Evolutionary conservation across 2,113 vertebrate species (phyloP).

Genomic region (Reinhardtius hippoglossoides): DNA sequence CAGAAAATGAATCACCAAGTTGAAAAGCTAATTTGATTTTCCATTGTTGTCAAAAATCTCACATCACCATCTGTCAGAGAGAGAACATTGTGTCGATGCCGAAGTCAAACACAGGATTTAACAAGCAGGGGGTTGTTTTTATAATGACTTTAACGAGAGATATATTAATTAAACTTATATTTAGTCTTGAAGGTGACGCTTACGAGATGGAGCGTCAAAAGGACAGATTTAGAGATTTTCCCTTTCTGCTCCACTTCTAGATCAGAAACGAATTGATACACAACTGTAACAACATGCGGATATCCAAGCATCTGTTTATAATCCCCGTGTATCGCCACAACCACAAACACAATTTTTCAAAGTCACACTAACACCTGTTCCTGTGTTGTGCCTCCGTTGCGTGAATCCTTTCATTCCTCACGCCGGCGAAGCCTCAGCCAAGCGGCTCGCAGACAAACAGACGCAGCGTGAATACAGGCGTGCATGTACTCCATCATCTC

Average conservation of each 20-base stretch:
- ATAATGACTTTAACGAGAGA: too few relatives aligned
- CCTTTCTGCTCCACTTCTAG: background rate
- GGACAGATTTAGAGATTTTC: background rate
- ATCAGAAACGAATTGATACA: background rate
- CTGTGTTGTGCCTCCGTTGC: slow-evolving; percentile 1
- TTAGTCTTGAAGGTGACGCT: too few relatives aligned
- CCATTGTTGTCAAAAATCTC: too few relatives aligned
- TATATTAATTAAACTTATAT: too few relatives aligned
- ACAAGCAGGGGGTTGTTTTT: too few relatives aligned
- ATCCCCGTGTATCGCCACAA: background rate
- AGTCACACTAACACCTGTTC: slow-evolving; percentile 13
- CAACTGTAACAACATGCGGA: background rate
- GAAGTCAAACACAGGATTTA: too few relatives aligned
- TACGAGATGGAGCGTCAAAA: background rate
- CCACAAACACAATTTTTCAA: background rate
- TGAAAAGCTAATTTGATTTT: too few relatives aligned
- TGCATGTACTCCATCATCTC: slow-evolving; percentile 4
- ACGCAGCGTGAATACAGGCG: slow-evolving; percentile 3
- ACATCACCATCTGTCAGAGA: too few relatives aligned
- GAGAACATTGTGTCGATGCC: too few relatives aligned
- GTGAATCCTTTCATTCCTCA: slow-evolving; percentile 18
- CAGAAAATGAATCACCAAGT: too few relatives aligned
- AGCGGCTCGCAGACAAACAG: background rate
- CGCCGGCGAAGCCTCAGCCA: background rate
- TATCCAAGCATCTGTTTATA: background rate